These are phyloP conservation scores for Dufourea novaeangliae DNA, from an alignment of 1,140 invertebrate genomes.

Conservation along the genomic window DNA sequence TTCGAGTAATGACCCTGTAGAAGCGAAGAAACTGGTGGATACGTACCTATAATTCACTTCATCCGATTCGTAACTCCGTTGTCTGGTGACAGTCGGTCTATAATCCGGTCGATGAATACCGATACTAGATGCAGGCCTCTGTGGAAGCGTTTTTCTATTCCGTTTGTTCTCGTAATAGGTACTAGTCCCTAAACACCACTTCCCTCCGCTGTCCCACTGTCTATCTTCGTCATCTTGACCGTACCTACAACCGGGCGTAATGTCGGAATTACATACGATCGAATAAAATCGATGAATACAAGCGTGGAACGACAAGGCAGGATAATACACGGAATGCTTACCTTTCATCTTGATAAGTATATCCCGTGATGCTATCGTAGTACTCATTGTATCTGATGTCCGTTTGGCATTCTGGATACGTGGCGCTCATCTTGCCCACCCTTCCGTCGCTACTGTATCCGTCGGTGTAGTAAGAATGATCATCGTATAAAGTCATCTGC, in stretches of 20 bases:
- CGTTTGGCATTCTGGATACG: constrained; percentile 76
- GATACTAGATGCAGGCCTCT: constrained; percentile 78
- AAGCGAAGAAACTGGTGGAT: no score
- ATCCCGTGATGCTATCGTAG: constrained; percentile 78
- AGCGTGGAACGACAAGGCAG: not conserved
- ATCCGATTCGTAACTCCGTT: constrained; percentile 78
- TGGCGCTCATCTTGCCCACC: constrained; percentile 74
- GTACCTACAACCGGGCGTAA: constrained; percentile 75
- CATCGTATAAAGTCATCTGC: constrained; percentile 90
- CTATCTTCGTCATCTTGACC: constrained; percentile 85
- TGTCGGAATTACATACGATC: not conserved
- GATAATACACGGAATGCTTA: constrained; percentile 36
- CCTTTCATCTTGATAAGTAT: constrained; percentile 82
- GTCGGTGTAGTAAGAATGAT: constrained; percentile 80
- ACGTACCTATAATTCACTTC: constrained; percentile 75
- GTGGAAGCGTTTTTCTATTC: constrained; percentile 78
- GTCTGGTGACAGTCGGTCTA: constrained; percentile 74
- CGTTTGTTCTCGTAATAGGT: constrained; percentile 77
- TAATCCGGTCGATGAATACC: constrained; percentile 76
- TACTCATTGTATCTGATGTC: constrained; percentile 78
- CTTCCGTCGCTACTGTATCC: constrained; percentile 70
- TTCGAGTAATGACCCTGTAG: no score
- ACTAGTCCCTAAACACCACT: constrained; percentile 70
- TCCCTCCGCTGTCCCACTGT: constrained; percentile 87
- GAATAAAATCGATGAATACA: not conserved